Evolutionary conservation across 2,888 invertebrate genomes (phyloP), one percentile per base, ranked within the genome.

Genomic region (Caenorhabditis sulstoni): DNA sequence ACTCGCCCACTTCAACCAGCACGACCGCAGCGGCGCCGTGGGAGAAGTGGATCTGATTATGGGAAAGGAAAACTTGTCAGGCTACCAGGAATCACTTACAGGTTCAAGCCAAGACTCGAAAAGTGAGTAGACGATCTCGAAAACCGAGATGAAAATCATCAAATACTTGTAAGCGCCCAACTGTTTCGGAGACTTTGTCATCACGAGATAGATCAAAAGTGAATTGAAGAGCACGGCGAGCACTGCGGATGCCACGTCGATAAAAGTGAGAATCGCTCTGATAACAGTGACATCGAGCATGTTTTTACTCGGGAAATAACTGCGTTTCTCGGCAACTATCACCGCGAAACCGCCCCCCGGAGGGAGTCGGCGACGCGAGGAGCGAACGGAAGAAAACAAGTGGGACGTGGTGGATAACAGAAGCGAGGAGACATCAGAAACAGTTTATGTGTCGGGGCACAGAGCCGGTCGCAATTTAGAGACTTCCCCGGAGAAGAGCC

Each of bases 111-210:
- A 20, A 2, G 18, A 44, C n/a, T 12, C 44, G 44, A 44, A 44
- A 3, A 44, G n/a, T 44, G 44, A 44, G 44, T 44, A 44, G 44
- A 44, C n/a, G 44, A 44, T 44, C 11, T 44, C 44, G 44, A 14
- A n/a, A 11, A 44, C 47, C 16, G 47, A 47, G 16, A 16, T 47
- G 29, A 29, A 29, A 7, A 29, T 29, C 29, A 29, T 29, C 29
- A 29, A 29, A 7, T 29, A 29, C 29, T 47, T 47, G 20, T 47
- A 47, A 9, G 47, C 47, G 9, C 47, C 47, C 9, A 47, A 20
- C 20, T 47, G 47, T 47, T 47, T 47, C 16, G 47, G 47, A 1
- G 47, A 47, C 3, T 47, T 16, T 2, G 47, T 18, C 9, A 18
- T 16, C 9, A 47, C 18, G 9, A 47, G 47, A 9, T 16, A n/a